phyloP scores from a whole-genome alignment of 2,113 vertebrate species.

The Scytalopus superciliaris region DNA sequence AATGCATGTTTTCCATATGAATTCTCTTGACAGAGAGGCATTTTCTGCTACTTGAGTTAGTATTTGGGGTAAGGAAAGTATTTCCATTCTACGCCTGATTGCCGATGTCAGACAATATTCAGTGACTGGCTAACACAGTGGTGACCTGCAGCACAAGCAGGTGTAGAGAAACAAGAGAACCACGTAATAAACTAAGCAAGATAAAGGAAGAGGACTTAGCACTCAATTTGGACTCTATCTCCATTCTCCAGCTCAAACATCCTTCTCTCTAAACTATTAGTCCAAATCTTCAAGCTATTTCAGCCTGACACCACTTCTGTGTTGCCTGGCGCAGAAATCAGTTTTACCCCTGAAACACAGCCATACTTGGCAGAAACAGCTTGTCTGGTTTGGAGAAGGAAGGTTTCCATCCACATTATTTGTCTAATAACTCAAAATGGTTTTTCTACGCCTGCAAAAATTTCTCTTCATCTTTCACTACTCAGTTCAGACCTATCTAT shows the following conservation, averaged over 20 bases:
- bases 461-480: background rate
- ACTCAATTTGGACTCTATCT: background rate
- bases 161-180: background rate
- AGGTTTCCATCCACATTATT: background rate
- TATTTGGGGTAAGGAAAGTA: background rate
- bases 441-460: background rate
- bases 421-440: background rate
- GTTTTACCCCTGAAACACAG: background rate
- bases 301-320: background rate
- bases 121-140: background rate
- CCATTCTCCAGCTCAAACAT: background rate
- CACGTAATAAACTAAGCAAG: background rate
- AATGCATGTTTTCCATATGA: background rate
- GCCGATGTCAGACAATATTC: background rate
- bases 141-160: background rate
- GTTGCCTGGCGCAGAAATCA: background rate
- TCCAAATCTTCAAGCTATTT: background rate
- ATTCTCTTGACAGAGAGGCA: background rate
- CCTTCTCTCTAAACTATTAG: background rate
- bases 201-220: background rate
- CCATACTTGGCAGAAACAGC: background rate
- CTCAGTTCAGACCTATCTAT: background rate
- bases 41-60: slow-evolving; percentile 2
- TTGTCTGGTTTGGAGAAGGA: background rate
- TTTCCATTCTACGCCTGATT: background rate